These are phyloP conservation scores for Hycleus phaleratus DNA, from an alignment of 1,140 invertebrate genomes.

Conservation along the genomic window DNA sequence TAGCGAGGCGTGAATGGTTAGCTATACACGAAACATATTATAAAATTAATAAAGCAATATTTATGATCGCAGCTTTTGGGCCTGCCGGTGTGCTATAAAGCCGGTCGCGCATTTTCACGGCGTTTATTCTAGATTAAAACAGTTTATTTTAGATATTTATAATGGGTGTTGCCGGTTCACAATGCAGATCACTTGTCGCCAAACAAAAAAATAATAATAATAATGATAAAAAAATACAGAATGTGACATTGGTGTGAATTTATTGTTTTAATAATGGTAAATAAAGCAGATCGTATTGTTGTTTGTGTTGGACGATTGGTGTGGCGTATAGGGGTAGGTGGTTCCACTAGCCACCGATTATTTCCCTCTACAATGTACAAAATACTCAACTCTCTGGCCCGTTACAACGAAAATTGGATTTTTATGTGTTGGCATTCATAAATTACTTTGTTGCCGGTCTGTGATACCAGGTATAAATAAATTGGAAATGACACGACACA, in stretches of 20 bases:
- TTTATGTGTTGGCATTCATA: conserved; percentile 34
- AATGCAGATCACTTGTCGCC: conserved; percentile 42
- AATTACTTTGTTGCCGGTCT: conserved; percentile 23
- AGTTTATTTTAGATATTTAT: conserved; percentile 44
- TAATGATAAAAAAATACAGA: conserved; percentile 29
- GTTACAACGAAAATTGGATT: conserved; percentile 36
- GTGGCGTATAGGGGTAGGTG: not conserved
- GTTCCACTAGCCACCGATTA: conserved; percentile 3
- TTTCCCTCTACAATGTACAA: conserved; percentile 10
- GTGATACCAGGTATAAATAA: conserved; percentile 16
- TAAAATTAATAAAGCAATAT: conserved; percentile 41
- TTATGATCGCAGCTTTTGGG: conserved; percentile 41
- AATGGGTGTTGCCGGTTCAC: conserved; percentile 35
- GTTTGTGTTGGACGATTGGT: not conserved
- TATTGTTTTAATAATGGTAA: conserved; percentile 44
- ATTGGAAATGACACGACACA: conserved; percentile 21
- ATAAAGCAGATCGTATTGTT: conserved; percentile 37
- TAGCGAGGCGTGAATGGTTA: too few relatives aligned
- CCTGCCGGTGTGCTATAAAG: conserved; percentile 23
- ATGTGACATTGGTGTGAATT: conserved; percentile 39
- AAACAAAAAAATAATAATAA: conserved; percentile 31
- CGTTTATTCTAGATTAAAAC: conserved; percentile 42
- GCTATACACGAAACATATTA: conserved; percentile 34
- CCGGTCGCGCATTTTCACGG: conserved; percentile 27
- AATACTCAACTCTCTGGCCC: not conserved